Evolutionary conservation across 2,888 invertebrate genomes (phyloP).

Genomic region (Mechanitis messenoides): DNA sequence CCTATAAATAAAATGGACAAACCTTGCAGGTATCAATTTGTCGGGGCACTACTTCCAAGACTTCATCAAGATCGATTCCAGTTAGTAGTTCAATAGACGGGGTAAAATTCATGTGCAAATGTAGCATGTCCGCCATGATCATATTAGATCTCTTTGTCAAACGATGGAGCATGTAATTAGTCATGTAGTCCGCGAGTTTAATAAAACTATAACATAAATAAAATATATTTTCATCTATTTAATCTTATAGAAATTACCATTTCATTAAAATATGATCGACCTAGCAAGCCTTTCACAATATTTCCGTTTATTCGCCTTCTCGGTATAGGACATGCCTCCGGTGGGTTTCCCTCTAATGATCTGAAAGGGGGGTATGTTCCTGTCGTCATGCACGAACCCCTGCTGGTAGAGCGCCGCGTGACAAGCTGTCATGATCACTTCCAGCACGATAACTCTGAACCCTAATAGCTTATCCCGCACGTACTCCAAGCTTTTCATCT

Average conservation of each 20-base stretch:
- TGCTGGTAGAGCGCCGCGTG: constrained; percentile 83
- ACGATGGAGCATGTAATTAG: constrained; percentile 80
- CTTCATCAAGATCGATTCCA: constrained; percentile 60
- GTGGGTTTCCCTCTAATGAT: constrained; percentile 77
- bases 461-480: constrained; percentile 51
- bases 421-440: constrained; percentile 79
- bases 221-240: no score
- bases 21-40: constrained; percentile 67
- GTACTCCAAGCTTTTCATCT: constrained; percentile 71
- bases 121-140: constrained; percentile 75
- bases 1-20: background rate
- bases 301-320: constrained; percentile 88
- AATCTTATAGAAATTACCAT: no score
- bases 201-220: constrained; percentile 76
- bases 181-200: constrained; percentile 83
- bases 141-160: constrained; percentile 79
- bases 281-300: constrained; percentile 87
- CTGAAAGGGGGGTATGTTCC: constrained; percentile 66
- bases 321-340: constrained; percentile 89
- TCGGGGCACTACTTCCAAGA: constrained; percentile 69
- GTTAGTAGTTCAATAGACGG: constrained; percentile 65
- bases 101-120: constrained; percentile 69
- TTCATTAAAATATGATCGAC: constrained; percentile 58
- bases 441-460: constrained; percentile 60
- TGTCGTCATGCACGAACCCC: constrained; percentile 88